Conservation (phyloP, 2,113 vertebrate species). For the Onychostruthus taczanowskii region DNA sequence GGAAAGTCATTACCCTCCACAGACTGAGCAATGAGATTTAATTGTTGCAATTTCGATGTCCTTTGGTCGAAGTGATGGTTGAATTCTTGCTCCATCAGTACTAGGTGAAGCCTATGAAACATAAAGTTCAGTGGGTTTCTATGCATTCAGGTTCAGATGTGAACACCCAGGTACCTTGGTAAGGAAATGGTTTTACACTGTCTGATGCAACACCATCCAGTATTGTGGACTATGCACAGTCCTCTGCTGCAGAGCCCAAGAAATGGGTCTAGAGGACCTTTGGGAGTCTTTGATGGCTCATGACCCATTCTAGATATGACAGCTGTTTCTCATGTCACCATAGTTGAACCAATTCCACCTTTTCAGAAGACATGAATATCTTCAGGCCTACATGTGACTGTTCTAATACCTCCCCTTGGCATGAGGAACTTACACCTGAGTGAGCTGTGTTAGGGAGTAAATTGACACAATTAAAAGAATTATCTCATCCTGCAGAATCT, state of each 20-base stretch:
- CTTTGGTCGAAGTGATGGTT: not conserved
- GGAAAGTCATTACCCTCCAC: too few relatives aligned
- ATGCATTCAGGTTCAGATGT: rapidly evolving
- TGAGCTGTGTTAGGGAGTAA: not conserved
- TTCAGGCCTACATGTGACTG: not conserved
- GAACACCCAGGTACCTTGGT: rapidly evolving
- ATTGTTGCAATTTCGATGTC: not conserved
- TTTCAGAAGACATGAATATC: not conserved
- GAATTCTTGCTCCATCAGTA: not conserved
- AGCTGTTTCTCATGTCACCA: rapidly evolving
- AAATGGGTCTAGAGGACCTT: not conserved
- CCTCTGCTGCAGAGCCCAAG: not conserved
- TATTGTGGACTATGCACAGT: not conserved
- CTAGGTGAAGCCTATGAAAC: not conserved
- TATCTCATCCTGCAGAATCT: not conserved
- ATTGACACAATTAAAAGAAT: not conserved
- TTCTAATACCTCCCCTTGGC: too few relatives aligned
- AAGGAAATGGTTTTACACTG: not conserved
- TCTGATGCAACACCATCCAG: not conserved
- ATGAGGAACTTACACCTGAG: not conserved
- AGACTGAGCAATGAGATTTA: not conserved
- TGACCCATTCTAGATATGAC: not conserved
- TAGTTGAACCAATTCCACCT: not conserved
- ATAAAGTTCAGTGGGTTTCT: not conserved
- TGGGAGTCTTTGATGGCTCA: not conserved